Percentiles rank a stretch among this genome's conserved stretches.
phyloP scores from a whole-genome alignment of 2,797 vertebrate genomes.

The Macroramphosus scolopax region DNA sequence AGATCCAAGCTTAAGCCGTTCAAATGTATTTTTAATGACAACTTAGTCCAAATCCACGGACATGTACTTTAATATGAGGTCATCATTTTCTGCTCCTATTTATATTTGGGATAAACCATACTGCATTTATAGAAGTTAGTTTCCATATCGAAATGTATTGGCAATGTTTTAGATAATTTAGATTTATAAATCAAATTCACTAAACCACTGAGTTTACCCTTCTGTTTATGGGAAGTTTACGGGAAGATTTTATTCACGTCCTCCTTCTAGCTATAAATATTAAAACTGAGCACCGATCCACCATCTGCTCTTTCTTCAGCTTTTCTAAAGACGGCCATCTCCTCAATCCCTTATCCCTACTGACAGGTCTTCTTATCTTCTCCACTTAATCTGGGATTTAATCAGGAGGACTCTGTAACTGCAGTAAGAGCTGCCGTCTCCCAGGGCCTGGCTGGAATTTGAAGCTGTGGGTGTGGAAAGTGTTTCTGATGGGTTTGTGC shows the following conservation, averaged over 20 bases:
- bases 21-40: constrained; percentile 18
- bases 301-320: constrained; percentile 55
- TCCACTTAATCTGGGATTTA: constrained; percentile 78
- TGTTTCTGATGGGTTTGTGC: constrained; percentile 77
- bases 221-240: constrained; percentile 19
- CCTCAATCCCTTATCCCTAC: constrained; percentile 58
- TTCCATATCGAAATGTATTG: no score
- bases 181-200: constrained; percentile 12
- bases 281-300: constrained; percentile 31
- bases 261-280: constrained; percentile 38
- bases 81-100: constrained; percentile 1
- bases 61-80: constrained; percentile 3
- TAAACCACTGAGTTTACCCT: constrained; percentile 17
- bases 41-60: constrained; percentile 17
- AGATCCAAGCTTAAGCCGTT: constrained; percentile 39
- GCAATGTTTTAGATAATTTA: no score
- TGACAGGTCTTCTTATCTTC: constrained; percentile 74
- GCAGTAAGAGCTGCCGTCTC: constrained; percentile 70
- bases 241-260: constrained; percentile 31
- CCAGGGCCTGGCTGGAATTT: constrained; percentile 78
- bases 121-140: background rate
- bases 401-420: constrained; percentile 71
- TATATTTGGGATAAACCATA: constrained; percentile 14
- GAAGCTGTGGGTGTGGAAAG: constrained; percentile 80
- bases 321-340: constrained; percentile 62